phyloP scores from a whole-genome alignment of 2,797 vertebrate genomes.

The Rhinogobio ventralis region DNA sequence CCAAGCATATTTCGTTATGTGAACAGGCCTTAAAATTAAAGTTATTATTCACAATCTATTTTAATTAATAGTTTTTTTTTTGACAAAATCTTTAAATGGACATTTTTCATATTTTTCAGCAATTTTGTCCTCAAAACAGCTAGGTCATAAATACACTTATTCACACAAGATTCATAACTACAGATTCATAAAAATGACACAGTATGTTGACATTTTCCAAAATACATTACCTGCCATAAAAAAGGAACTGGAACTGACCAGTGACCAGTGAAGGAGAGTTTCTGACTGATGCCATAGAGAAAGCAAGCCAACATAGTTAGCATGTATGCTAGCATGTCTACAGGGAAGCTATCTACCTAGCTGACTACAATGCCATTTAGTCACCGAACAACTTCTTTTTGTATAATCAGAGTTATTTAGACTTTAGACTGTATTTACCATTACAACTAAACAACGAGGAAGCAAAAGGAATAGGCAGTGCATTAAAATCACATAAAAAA shows the following conservation, averaged over 20 bases:
- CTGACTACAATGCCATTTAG: not conserved
- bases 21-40: not conserved
- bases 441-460: not conserved
- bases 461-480: not conserved
- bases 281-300: constrained; percentile 38
- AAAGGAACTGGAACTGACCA: too few species aligned
- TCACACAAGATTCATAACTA: not conserved
- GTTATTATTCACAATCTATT: not conserved
- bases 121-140: not conserved
- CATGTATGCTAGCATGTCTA: not conserved
- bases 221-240: too few species aligned
- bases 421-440: not conserved
- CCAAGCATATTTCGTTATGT: not conserved
- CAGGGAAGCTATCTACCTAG: not conserved
- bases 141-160: not conserved
- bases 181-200: not conserved
- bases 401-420: not conserved
- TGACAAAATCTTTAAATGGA: not conserved
- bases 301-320: not conserved
- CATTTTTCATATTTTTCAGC: not conserved
- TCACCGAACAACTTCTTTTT: not conserved
- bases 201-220: not conserved
- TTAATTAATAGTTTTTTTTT: not conserved
- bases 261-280: constrained; percentile 37
- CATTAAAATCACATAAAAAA: not conserved